Percentiles rank a stretch among this genome's conserved stretches.
Conservation (phyloP, 2,797 vertebrate genomes). For the Buphagus erythrorhynchus region DNA sequence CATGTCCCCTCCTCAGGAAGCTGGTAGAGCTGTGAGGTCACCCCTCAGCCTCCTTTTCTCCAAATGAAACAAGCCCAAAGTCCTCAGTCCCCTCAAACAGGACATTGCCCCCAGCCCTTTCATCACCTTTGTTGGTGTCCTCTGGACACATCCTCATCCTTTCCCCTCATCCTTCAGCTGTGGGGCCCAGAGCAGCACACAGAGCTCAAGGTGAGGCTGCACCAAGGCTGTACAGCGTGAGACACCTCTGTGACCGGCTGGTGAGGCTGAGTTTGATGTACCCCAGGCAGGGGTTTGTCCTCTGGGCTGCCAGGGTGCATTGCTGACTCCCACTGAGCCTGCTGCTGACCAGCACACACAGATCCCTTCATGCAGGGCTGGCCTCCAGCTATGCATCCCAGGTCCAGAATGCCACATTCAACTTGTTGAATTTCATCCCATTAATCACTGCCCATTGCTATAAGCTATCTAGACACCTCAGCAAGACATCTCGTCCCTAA, state of each 20-base stretch:
- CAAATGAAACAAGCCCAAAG: too few species aligned
- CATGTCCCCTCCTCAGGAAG: too few species aligned
- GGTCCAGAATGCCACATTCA: neutral
- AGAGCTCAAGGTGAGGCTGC: neutral
- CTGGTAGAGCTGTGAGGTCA: too few species aligned
- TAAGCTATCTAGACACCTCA: neutral
- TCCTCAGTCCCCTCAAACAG: too few species aligned
- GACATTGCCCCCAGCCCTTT: neutral
- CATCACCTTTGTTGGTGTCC: neutral
- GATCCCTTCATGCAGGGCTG: neutral
- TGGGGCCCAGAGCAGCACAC: neutral
- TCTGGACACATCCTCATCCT: neutral
- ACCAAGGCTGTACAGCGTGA: accelerated
- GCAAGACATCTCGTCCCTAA: neutral
- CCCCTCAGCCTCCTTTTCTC: too few species aligned
- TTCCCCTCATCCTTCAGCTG: neutral
- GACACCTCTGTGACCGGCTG: neutral
- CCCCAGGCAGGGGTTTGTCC: neutral
- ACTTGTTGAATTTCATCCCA: neutral
- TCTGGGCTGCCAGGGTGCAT: neutral
- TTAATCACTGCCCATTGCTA: neutral
- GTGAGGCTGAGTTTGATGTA: neutral
- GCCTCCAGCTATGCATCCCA: neutral
- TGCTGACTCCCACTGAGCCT: neutral
- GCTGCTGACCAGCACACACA: neutral